Conservation (phyloP, 92 coral and sea anemone species). For the Paragorgia papillata region DNA sequence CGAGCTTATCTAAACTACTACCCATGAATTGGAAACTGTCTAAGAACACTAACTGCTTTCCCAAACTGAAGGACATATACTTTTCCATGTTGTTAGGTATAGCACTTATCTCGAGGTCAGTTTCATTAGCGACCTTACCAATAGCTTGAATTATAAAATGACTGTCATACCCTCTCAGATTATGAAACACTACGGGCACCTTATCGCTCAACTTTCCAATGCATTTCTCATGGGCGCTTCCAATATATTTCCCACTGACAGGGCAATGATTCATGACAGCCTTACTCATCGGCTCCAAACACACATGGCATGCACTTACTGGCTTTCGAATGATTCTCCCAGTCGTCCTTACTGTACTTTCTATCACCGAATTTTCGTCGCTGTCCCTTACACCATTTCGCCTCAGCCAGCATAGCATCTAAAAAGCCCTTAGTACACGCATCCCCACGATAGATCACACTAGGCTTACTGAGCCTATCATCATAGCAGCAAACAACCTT, state of each 20-base stretch:
- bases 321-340: no score
- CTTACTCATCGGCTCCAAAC: not conserved
- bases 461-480: constrained; percentile 11
- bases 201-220: not conserved
- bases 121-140: not conserved
- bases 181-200: constrained; percentile 1
- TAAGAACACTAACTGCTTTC: constrained; percentile 11
- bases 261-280: constrained; percentile 29
- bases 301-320: no score
- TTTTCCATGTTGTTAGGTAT: constrained; percentile 38
- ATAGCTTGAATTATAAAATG: no score
- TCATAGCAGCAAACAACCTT: constrained; percentile 47
- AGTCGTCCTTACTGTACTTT: no score
- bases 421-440: not conserved
- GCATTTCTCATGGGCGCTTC: not conserved
- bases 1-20: constrained; percentile 23
- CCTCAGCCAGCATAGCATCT: no score
- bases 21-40: constrained; percentile 53
- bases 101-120: not conserved
- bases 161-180: constrained; percentile 1
- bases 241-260: constrained; percentile 14
- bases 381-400: no score
- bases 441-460: not conserved
- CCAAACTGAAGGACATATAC: constrained; percentile 22
- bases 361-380: no score